Percentiles rank a stretch among this genome's conserved stretches.
Evolutionary conservation across 2,888 invertebrate species (phyloP).

Genomic region (Lysandra bellargus): DNA sequence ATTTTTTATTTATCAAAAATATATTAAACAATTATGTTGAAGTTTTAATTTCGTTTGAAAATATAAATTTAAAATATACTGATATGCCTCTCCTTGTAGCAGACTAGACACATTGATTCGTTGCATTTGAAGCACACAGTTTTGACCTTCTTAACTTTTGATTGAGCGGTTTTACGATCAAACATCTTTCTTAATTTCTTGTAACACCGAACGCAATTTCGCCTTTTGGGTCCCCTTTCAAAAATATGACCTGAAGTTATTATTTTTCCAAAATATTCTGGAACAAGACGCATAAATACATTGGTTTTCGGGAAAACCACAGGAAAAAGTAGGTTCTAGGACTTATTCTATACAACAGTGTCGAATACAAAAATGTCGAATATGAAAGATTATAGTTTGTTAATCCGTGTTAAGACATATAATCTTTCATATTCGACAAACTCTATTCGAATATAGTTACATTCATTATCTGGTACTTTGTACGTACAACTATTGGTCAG

Average conservation of each 20-base stretch:
- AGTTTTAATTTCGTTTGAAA: not conserved
- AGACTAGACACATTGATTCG: not conserved
- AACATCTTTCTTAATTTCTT: conserved; percentile 7
- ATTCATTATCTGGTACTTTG: not conserved
- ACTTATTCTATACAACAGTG: no score
- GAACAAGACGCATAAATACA: not conserved
- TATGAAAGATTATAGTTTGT: no score
- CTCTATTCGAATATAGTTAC: no score
- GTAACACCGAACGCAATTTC: conserved; percentile 13
- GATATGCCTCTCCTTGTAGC: conserved; percentile 17
- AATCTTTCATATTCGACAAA: no score
- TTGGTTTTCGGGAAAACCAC: conserved; percentile 25
- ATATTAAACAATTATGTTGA: not conserved
- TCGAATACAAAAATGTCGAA: no score
- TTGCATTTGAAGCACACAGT: conserved; percentile 22
- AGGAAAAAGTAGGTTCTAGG: not conserved
- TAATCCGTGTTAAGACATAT: no score
- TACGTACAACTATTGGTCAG: not conserved
- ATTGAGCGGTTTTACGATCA: conserved; percentile 16
- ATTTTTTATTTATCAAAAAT: not conserved
- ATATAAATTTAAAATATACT: not conserved
- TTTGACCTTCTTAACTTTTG: conserved; percentile 23
- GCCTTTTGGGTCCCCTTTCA: conserved; percentile 10
- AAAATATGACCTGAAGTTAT: conserved; percentile 17
- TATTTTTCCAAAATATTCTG: conserved; percentile 21